Base-by-base conservation (phyloP, 2,797 vertebrate species). In the Centroberyx gerrardi region DNA sequence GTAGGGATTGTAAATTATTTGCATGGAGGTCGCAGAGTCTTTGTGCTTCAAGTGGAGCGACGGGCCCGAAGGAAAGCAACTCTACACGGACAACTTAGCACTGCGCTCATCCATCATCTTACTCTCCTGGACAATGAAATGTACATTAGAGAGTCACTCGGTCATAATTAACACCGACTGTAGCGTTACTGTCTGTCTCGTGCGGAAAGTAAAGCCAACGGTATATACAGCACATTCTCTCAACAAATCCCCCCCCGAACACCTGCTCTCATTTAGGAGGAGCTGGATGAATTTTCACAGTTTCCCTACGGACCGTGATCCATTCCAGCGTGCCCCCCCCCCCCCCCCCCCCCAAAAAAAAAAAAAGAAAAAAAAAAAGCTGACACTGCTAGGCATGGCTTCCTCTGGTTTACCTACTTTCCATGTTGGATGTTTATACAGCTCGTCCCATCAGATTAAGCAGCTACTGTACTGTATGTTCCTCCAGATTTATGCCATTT, bases 181-280 rank as follows among this genome's bases (percentile, higher is more conserved):
- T 18, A 69, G 28, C 51, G 64, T 68, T 62, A 72, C 68, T 78
- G 66, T 67, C 63, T 63, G 58, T 58, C 8, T 10, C 1, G 7
- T 66, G 58, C 49, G n/a, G 53, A 71, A 82, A 77, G 53, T 38
- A 55, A 40, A 61, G 55, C 42, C 67, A 44, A 55, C 69, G 18
- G 22, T 22, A 22, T 22, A 17, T 51, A 65, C 67, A 54, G 52
- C 51, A 64, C 49, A 68, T 68, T 74, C 7, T 62, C 70, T 77
- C 74, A 78, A 86, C 83, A 48, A 75, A 74, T 85, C 71, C 68
- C 56, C 74, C 33, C 52, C 17, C 15, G 70, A 63, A 84, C 46
- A 46, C 76, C 76, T 69, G 55, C 36, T 74, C 56, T 48, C 28
- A 53, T 58, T 73, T 51, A 42, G 73, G 64, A 63, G 36, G 15